Conservation (phyloP, 1,140 invertebrate genomes). For the Saxidomus purpurata region DNA sequence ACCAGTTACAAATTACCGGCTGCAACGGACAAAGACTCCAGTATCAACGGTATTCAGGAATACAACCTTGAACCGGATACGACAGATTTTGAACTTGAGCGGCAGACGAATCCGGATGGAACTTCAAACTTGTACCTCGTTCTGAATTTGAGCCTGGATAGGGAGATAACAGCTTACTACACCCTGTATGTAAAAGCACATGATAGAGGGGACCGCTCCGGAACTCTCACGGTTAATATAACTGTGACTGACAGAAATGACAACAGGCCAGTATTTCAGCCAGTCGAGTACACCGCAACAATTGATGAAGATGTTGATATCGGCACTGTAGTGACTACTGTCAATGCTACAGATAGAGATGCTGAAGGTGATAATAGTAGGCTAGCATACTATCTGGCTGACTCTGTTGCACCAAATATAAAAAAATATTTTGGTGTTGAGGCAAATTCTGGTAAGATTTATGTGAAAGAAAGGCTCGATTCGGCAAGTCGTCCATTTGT, state of each 20-base stretch:
- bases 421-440: conserved; percentile 27
- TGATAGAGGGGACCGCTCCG: conserved; percentile 85
- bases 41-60: conserved; percentile 71
- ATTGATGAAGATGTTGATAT: conserved; percentile 72
- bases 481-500: conserved; percentile 88
- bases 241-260: conserved; percentile 86
- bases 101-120: conserved; percentile 58
- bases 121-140: conserved; percentile 64
- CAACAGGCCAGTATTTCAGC: conserved; percentile 89
- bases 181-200: conserved; percentile 93
- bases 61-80: conserved; percentile 72
- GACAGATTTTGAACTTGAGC: conserved; percentile 68
- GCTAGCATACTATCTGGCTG: conserved; percentile 41
- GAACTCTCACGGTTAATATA: conserved; percentile 89
- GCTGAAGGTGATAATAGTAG: conserved; percentile 84
- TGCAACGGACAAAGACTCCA: conserved; percentile 80
- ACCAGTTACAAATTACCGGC: conserved; percentile 69
- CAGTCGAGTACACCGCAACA: conserved; percentile 95
- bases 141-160: conserved; percentile 92
- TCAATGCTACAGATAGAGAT: conserved; percentile 93
- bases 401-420: neutral
- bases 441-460: conserved; percentile 76
- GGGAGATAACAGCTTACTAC: conserved; percentile 93
- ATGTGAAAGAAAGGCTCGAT: conserved; percentile 89
- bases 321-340: conserved; percentile 84